Evolutionary conservation across 2,888 invertebrate species (phyloP), one percentile per base, ranked within the genome.

Genomic region (Melieria picta): DNA sequence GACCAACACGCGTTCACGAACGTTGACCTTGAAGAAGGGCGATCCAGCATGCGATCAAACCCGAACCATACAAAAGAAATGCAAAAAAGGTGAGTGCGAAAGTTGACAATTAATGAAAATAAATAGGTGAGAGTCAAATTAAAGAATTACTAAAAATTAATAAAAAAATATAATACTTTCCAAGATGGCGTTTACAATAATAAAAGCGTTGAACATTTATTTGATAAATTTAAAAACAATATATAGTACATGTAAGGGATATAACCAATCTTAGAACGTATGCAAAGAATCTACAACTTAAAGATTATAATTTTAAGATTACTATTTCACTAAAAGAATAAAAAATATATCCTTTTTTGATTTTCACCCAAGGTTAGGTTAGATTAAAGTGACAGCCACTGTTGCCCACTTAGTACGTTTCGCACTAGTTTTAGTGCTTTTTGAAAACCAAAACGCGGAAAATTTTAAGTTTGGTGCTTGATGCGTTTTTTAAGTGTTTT

Each of bases 51-150:
- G 96, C 87, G 94, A 95, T 85, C 91, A 91, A 77, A 91, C 93
- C 80, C 95, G 94, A 89, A 94, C 92, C 74, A 93, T 96, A 80
- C 93, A 94, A 87, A 95, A 95, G 89, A 95, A 95, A 84, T 96
- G 96, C 91, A 96, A 95, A 89, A 95, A 95, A 91, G 94, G 95
- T 94, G 88, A 84, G 81, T 78, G 45, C 11, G 9, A 72, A 47
- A 45, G 30, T 30, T 4, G 46, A 9, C 16, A 50, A 52, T 50
- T 42, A 47, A 30, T 30, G 30, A 30, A 30, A 52, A 42, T 16
- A 61, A 45, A 52, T 43, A 4, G 1, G 4, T 5, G 5, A 52
- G 52, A 11, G 13, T 52, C 46, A 47, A 66, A 48, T 66, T 42
- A 11, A 16, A 47, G 47, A 47, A 10, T 9, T 46, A 30, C 30